phyloP scores from a whole-genome alignment of 2,888 invertebrate genomes.

The Scaptodrosophila latifasciaeformis region DNA sequence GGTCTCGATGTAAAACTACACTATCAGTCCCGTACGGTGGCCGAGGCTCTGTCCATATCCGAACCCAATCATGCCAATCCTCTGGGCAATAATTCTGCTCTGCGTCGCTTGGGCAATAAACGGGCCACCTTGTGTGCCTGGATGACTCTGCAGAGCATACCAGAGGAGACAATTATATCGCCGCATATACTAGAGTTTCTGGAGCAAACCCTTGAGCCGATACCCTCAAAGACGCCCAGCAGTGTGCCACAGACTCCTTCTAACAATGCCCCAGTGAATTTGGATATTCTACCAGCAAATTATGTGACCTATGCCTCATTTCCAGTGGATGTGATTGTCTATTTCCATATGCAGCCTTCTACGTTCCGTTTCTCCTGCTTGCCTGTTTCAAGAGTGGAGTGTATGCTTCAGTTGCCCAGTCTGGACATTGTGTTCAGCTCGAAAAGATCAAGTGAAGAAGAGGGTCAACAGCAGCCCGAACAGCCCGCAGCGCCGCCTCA shows the following conservation, averaged over 20 bases:
- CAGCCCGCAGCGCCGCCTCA: conserved; percentile 31
- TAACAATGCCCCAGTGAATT: conserved; percentile 74
- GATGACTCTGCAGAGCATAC: conserved; percentile 97
- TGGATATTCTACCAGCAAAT: conserved; percentile 80
- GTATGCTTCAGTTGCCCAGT: conserved; percentile 96
- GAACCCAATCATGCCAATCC: too few relatives aligned
- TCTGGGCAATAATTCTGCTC: conserved; percentile 20
- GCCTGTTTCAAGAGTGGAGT: conserved; percentile 96
- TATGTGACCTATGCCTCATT: conserved; percentile 94
- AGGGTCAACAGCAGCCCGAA: conserved; percentile 46
- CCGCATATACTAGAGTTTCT: conserved; percentile 97
- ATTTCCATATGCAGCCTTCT: conserved; percentile 98
- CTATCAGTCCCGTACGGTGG: conserved; percentile 85
- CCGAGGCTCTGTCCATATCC: conserved; percentile 77
- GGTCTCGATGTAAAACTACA: conserved; percentile 92
- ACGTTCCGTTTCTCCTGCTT: conserved; percentile 96
- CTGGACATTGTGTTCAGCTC: conserved; percentile 97
- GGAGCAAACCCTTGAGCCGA: conserved; percentile 97
- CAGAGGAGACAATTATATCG: conserved; percentile 97
- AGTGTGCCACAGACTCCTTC: conserved; percentile 69
- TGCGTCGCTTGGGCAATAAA: conserved; percentile 82
- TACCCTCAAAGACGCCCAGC: conserved; percentile 81
- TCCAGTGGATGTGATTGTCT: conserved; percentile 98
- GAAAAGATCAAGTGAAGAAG: conserved; percentile 86
- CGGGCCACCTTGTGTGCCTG: conserved; percentile 94